Percentiles rank a stretch among this genome's conserved stretches.
Evolutionary conservation across 2,113 vertebrate species (phyloP).

Genomic region (Pholis gunnellus): DNA sequence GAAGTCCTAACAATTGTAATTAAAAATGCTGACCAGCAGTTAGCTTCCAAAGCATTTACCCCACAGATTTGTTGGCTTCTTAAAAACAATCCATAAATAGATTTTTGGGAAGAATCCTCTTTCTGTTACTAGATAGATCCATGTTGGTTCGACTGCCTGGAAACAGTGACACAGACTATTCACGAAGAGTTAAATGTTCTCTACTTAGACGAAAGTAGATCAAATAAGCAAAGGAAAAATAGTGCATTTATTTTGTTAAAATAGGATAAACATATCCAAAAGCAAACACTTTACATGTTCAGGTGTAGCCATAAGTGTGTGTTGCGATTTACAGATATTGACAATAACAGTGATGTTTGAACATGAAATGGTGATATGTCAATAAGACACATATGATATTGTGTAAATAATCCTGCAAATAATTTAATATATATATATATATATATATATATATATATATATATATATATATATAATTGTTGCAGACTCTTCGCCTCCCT

Average conservation of each 20-base stretch:
- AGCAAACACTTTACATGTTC: not conserved
- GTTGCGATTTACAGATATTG: no score
- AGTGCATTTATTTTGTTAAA: not conserved
- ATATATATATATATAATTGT: not conserved
- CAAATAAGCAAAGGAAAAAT: not conserved
- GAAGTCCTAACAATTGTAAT: not conserved
- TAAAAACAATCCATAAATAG: slow-evolving; percentile 17
- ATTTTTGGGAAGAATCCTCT: not conserved
- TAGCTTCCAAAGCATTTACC: slow-evolving; percentile 3
- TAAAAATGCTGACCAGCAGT: not conserved
- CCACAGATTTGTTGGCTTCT: not conserved
- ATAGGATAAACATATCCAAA: not conserved
- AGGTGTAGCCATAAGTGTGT: no score
- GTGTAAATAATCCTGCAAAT: not conserved
- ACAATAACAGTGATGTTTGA: not conserved
- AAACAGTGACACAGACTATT: not conserved
- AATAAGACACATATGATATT: not conserved
- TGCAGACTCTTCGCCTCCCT: not conserved
- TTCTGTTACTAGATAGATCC: not conserved
- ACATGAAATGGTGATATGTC: not conserved
- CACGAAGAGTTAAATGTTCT: not conserved
- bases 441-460: no score
- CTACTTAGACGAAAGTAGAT: not conserved
- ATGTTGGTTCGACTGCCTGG: not conserved
- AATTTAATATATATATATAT: no score